Percentiles rank a stretch among this genome's conserved stretches.
Evolutionary conservation across 2,113 vertebrate genomes (phyloP).

Genomic region (Lepus timidus): DNA sequence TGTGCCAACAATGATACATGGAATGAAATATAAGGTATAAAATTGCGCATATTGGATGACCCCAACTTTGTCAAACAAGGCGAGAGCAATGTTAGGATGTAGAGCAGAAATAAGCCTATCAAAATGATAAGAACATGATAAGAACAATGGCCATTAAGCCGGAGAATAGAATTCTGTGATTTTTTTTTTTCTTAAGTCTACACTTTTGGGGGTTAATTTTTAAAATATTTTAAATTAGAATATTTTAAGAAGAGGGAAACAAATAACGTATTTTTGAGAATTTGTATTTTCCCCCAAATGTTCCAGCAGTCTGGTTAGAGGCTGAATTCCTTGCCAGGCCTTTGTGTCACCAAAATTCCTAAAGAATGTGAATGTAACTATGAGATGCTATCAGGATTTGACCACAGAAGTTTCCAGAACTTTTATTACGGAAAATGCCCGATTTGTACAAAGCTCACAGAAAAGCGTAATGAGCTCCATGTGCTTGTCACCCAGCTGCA

Average conservation of each 20-base stretch:
- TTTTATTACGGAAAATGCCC: constrained; percentile 9
- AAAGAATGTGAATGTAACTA: neutral
- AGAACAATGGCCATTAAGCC: neutral
- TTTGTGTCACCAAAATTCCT: neutral
- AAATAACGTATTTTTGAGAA: neutral
- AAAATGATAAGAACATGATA: neutral
- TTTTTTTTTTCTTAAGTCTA: neutral
- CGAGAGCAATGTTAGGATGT: neutral
- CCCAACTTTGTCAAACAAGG: neutral
- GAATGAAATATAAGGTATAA: constrained; percentile 26
- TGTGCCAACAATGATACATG: constrained; percentile 3
- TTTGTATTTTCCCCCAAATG: accelerated
- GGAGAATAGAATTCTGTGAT: neutral
- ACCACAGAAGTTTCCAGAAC: neutral
- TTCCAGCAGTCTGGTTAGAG: neutral
- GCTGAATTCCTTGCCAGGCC: neutral
- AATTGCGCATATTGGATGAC: neutral
- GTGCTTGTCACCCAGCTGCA: no score
- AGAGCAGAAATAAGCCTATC: neutral
- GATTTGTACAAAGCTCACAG: neutral
- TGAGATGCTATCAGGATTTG: neutral
- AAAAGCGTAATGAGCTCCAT: neutral
- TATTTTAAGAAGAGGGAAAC: neutral
- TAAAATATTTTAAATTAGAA: constrained; percentile 17
- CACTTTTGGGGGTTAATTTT: neutral